phyloP scores from a whole-genome alignment of 2,888 invertebrate genomes.

The Orchesellides sinensis region DNA sequence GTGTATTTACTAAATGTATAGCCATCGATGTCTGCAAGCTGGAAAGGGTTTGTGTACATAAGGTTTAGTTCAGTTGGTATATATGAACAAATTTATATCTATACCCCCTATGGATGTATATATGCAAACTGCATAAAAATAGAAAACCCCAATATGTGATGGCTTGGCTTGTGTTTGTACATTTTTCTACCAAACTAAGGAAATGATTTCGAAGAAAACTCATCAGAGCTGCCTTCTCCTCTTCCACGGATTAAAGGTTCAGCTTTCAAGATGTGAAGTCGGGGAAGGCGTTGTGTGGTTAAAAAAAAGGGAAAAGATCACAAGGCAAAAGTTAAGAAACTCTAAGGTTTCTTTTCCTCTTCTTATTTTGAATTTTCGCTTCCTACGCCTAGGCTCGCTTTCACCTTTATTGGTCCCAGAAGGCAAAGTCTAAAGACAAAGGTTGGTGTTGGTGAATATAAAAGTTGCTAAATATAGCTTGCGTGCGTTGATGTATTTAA shows the following conservation, averaged over 20 bases:
- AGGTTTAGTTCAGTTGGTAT: background rate
- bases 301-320: background rate
- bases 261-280: background rate
- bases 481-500: background rate
- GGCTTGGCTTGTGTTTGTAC: background rate
- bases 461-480: no score
- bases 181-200: background rate
- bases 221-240: background rate
- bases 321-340: background rate
- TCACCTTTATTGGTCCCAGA: slow-evolving; percentile 58
- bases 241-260: slow-evolving; percentile 15
- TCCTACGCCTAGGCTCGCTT: slow-evolving; percentile 22
- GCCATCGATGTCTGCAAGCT: no score
- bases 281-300: background rate
- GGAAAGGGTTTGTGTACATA: background rate
- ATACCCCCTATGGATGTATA: background rate
- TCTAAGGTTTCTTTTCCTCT: background rate
- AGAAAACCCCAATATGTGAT: background rate
- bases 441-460: no score
- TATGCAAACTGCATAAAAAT: background rate
- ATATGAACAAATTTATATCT: no score
- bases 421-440: slow-evolving; percentile 23
- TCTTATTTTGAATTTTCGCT: slow-evolving; percentile 7
- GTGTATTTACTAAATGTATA: background rate
- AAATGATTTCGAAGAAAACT: slow-evolving; percentile 22